Percentiles rank a stretch among this genome's conserved stretches.
Evolutionary conservation across 2,797 vertebrate species (phyloP).

Genomic region (Alca torda): DNA sequence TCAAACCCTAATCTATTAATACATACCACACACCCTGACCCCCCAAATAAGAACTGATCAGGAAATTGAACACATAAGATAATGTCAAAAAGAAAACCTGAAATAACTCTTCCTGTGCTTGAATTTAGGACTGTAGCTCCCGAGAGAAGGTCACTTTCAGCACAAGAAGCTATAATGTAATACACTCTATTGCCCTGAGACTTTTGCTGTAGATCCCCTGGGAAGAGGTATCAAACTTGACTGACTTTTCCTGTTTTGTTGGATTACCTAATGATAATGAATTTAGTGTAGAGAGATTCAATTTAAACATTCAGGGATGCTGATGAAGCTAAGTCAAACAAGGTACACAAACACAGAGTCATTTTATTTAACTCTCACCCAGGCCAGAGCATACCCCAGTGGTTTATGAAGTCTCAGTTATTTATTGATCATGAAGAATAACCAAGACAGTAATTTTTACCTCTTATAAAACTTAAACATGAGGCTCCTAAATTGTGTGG

Average conservation of each 20-base stretch:
- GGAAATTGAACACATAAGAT: background rate
- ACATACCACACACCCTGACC: background rate
- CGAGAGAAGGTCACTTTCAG: background rate
- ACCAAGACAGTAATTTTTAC: conserved; percentile 22
- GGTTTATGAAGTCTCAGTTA: conserved; percentile 1
- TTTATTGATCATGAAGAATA: conserved; percentile 40
- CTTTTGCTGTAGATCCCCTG: background rate
- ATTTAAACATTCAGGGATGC: conserved; percentile 18
- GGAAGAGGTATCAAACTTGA: background rate
- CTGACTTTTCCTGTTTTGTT: background rate
- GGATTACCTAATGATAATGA: conserved; percentile 8
- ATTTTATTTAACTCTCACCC: conserved; percentile 14
- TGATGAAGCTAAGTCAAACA: conserved; percentile 48
- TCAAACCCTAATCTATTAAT: background rate
- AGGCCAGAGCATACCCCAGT: background rate
- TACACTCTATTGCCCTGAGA: background rate
- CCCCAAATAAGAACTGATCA: background rate
- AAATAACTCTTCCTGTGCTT: background rate
- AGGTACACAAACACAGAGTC: conserved; percentile 33
- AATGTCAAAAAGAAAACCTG: background rate
- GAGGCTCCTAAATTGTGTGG: background rate
- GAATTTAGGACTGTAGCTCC: background rate
- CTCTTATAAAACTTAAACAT: background rate
- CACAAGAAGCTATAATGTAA: background rate
- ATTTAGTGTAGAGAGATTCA: conserved; percentile 38